Evolutionary conservation across 2,888 invertebrate species (phyloP), one percentile per base, ranked within the genome.

Genomic region (Phalera bucephala): DNA sequence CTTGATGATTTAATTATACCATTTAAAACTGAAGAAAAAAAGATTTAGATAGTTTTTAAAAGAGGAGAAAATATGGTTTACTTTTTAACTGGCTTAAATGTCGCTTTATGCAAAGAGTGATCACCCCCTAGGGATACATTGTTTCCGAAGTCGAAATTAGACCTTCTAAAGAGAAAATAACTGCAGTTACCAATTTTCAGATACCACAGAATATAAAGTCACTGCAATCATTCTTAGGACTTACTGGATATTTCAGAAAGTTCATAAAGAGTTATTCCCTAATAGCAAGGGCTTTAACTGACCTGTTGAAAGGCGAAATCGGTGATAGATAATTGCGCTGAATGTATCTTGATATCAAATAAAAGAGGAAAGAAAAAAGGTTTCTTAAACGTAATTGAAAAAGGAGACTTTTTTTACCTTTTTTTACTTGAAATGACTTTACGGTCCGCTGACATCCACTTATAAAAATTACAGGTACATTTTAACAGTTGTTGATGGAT

Each of bases 51-150:
- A 10, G 40, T 60, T 1, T 27, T 56, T 7, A 14, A 53, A 20
- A 47, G 36, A 50, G 36, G 59, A 31, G 30, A 44, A 41, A 56
- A 56, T 52, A 33, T 43, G 33, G 67, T 53, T 15, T 57, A 59
- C 10, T 25, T 37, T 6, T 54, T 30, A 72, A 73, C 11, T 60
- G 47, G 51, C 59, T 63, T 15, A 75, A 77, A 47, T 72, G 71
- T 35, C 55, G 69, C 6, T 65, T 79, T 37, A 9, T 74, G 11
- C 43, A 60, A 15, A 49, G 22, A 27, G 36, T 28, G 15, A 28
- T 40, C 4, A 41, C 59, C 33, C 60, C 61, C 34, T 19, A 62
- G 0, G 64, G 61, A 3, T 45, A 56, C 22, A 33, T 50, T 1
- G 38, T 60, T 8, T 1, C 22, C 0, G 39, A 51, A n/a, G 29